Evolutionary conservation across 2,797 vertebrate species (phyloP).

Genomic region (Chelonia mydas): DNA sequence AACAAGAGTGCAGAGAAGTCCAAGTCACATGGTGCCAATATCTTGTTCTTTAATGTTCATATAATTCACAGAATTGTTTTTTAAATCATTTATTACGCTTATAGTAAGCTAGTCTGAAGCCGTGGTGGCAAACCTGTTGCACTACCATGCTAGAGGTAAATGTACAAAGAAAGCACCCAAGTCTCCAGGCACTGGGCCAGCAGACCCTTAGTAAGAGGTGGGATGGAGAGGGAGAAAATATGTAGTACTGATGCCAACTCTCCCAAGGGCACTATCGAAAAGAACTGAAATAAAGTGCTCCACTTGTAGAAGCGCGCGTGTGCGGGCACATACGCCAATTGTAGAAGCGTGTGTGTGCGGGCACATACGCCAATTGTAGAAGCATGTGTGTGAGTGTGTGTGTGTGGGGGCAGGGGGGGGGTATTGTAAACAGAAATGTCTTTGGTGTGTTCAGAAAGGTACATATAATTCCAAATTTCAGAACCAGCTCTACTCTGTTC

Average conservation of each 20-base stretch:
- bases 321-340: not conserved
- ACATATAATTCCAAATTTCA: not conserved
- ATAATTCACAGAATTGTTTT: constrained; percentile 43
- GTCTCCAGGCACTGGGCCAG: constrained; percentile 15
- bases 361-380: not conserved
- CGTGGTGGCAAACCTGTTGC: not conserved
- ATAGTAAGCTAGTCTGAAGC: constrained; percentile 11
- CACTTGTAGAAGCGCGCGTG: constrained; percentile 10
- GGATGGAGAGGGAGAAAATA: not conserved
- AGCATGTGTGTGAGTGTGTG: not conserved
- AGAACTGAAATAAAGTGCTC: constrained; percentile 62
- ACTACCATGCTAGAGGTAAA: constrained; percentile 6
- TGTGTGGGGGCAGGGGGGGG: not conserved
- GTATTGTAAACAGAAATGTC: constrained; percentile 53
- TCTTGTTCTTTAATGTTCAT: constrained; percentile 26
- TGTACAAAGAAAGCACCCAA: not conserved
- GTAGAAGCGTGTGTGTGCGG: not conserved
- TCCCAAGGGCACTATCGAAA: not conserved
- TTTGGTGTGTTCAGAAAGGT: constrained; percentile 78
- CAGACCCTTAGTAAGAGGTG: not conserved
- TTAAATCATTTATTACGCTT: constrained; percentile 14
- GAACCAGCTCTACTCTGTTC: not conserved
- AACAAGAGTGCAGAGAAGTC: constrained; percentile 51
- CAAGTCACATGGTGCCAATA: constrained; percentile 32
- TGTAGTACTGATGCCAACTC: not conserved